phyloP scores from a whole-genome alignment of 2,113 vertebrate genomes.

The Eidolon helvum region DNA sequence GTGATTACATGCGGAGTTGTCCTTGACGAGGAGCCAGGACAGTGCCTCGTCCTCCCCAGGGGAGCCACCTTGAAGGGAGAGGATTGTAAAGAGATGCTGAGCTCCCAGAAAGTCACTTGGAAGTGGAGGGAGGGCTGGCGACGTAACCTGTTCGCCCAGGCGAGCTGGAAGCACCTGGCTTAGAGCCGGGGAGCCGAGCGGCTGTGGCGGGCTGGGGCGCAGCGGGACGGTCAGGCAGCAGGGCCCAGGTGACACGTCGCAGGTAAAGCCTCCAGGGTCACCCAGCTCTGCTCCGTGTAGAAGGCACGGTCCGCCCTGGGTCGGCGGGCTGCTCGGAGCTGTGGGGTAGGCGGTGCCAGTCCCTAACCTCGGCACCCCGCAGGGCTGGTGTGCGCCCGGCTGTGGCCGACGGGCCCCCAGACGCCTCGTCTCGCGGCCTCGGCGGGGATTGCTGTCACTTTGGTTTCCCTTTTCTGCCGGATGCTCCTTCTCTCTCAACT shows the following conservation, averaged over 20 bases:
- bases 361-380: no score
- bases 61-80: neutral
- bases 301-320: neutral
- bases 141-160: no score
- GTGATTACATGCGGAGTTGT: neutral
- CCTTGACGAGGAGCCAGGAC: neutral
- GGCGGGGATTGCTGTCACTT: neutral
- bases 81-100: neutral
- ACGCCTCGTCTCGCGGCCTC: neutral
- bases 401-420: rapidly evolving
- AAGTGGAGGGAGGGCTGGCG: neutral
- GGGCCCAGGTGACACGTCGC: neutral
- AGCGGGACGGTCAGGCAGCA: neutral
- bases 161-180: neutral
- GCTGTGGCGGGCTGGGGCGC: no score
- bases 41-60: neutral
- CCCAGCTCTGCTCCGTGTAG: no score
- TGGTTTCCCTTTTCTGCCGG: neutral
- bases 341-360: neutral
- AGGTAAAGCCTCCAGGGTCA: neutral
- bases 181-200: neutral
- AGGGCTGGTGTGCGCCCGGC: no score
- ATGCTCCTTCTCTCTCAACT: neutral
- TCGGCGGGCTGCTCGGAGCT: neutral
- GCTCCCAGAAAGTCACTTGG: neutral